A percentile compares a stretch with the other conserved stretches of the same genome.
phyloP scores from a whole-genome alignment of 2,113 vertebrate species.

The Plecotus auritus region DNA sequence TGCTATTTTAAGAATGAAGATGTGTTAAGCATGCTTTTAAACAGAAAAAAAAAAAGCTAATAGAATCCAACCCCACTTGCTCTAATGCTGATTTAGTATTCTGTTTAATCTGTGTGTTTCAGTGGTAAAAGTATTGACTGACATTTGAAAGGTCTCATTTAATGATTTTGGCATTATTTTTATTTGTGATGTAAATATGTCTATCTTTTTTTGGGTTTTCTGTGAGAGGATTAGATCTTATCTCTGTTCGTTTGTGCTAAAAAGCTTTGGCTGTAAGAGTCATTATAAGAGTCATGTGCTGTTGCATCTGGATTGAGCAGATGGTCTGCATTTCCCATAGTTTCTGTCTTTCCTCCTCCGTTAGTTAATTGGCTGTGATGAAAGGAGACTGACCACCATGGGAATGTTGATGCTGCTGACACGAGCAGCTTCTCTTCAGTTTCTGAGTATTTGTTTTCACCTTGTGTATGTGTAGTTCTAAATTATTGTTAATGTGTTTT shows the following conservation, averaged over 20 bases:
- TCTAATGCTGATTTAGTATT: background rate
- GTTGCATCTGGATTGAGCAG: conserved; percentile 81
- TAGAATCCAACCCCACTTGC: background rate
- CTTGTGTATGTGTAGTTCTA: conserved; percentile 27
- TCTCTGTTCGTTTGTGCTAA: conserved; percentile 57
- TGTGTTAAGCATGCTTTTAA: background rate
- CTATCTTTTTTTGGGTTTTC: conserved; percentile 41
- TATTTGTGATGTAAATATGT: background rate
- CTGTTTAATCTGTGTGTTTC: background rate
- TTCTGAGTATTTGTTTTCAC: conserved; percentile 56
- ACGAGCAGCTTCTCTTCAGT: conserved; percentile 54
- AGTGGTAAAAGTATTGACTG: background rate
- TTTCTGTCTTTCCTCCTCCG: conserved; percentile 76
- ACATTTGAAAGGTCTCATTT: conserved; percentile 54
- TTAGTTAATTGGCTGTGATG: conserved; percentile 78
- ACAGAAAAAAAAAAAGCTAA: conserved; percentile 31
- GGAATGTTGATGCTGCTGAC: conserved; percentile 71
- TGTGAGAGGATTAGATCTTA: conserved; percentile 61
- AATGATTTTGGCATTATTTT: background rate
- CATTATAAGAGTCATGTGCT: conserved; percentile 77
- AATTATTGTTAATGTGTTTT: conserved; percentile 52
- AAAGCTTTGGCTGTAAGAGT: conserved; percentile 74
- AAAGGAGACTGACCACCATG: conserved; percentile 64
- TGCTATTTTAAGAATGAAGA: background rate
- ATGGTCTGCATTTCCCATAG: conserved; percentile 75